Evolutionary conservation across 1,140 invertebrate species (phyloP), one percentile per base, ranked within the genome.

Genomic region (Calliopsis andreniformis): DNA sequence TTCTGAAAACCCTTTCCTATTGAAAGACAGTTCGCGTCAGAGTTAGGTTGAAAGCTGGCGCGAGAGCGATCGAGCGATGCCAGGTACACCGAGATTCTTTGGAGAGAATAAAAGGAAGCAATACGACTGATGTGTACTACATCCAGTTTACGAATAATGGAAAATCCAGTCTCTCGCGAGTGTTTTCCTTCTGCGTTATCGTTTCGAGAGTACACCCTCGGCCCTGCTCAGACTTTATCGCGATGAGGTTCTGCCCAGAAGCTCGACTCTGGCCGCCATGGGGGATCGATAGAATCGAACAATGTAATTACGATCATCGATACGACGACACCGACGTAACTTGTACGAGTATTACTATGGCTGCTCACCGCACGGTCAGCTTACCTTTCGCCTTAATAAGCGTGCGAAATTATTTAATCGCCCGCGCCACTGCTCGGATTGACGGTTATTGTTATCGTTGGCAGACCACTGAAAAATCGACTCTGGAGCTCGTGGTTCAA

Each of bases 131-230:
- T 56, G 30, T 56, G 71, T 53, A 32, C 67, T 75, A 75, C 71
- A 58, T 75, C 51, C 56, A 56, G 67, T 75, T 56, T 28, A 58
- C 63, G 62, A 56, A 32, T 67, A 75, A 75, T 67, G 51, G 71
- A 42, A 66, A 56, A 56, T 47, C 51, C n/a, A 55, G 58, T 53
- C 20, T 18, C 47, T 35, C 1, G 49, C 49, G 35, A 23, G 55
- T 47, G 55, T 35, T 61, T 49, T 61, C 68, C 16, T 70, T 61
- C 16, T n/a, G 20, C 28, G 23, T 3, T 42, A 23, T 14, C 56
- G 56, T 3, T 25, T 20, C 23, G 18, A 25, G 39, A 18, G 25
- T 18, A 43, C 3, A 10, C 16, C 2, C 3, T n/a, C 7, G 16
- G 18, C 20, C 47, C 35, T 28, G n/a, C n/a, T n/a, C n/a, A n/a